phyloP scores from a whole-genome alignment of 2,797 vertebrate species.

The Myripristis murdjan region DNA sequence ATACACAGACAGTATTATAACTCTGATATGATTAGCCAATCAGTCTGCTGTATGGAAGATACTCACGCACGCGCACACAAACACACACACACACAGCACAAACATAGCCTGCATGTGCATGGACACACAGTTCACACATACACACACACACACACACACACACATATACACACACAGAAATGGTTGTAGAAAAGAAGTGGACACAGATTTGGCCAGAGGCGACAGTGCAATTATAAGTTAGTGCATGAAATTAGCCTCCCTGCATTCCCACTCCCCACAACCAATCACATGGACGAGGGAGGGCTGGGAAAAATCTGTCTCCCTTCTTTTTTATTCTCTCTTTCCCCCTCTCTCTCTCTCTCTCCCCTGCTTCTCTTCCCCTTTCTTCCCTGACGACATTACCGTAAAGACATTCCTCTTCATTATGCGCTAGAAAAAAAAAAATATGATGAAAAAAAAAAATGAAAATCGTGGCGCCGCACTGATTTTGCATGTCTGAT shows the following conservation, averaged over 20 bases:
- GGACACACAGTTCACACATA: slow-evolving; percentile 22
- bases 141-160: slow-evolving; percentile 9
- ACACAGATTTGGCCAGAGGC: slow-evolving; percentile 90
- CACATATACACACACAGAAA: slow-evolving; percentile 29
- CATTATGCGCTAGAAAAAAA: slow-evolving; percentile 77
- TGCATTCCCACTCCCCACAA: slow-evolving; percentile 94
- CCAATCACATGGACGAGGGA: slow-evolving; percentile 92
- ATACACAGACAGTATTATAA: slow-evolving; percentile 37
- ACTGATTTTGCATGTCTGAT: slow-evolving; percentile 79
- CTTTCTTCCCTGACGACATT: slow-evolving; percentile 46
- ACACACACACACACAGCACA: slow-evolving; percentile 6
- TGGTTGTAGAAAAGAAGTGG: slow-evolving; percentile 77
- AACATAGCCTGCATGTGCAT: slow-evolving; percentile 20
- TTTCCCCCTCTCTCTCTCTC: slow-evolving; percentile 9
- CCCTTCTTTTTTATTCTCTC: slow-evolving; percentile 35
- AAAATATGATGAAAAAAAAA: slow-evolving; percentile 67
- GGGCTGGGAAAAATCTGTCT: slow-evolving; percentile 73
- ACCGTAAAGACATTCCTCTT: slow-evolving; percentile 83
- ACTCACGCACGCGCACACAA: slow-evolving; percentile 3
- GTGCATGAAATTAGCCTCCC: slow-evolving; percentile 94
- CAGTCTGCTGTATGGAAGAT: slow-evolving; percentile 16
- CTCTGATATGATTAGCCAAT: slow-evolving; percentile 50
- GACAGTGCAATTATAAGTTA: slow-evolving; percentile 92
- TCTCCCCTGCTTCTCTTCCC: background rate
- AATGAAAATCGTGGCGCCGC: slow-evolving; percentile 77